Evolutionary conservation across 2,797 vertebrate genomes (phyloP).

Genomic region (Gymnopithys bicolor): DNA sequence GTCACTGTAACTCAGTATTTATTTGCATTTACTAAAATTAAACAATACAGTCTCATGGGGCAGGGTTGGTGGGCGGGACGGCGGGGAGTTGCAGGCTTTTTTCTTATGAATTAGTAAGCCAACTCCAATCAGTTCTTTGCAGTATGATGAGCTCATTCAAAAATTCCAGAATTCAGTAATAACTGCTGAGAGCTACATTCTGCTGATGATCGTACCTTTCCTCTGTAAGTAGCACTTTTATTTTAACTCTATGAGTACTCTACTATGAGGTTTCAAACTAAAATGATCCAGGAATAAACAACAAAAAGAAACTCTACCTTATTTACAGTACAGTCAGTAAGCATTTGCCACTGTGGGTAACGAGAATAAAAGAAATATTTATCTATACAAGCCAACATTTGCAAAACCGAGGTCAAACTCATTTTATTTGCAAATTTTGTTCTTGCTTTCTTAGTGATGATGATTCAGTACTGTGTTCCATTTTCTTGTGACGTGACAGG

Average conservation of each 20-base stretch:
- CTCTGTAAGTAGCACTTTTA: neutral
- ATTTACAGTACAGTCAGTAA: neutral
- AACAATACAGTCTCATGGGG: neutral
- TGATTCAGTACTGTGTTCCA: neutral
- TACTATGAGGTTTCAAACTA: neutral
- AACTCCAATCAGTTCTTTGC: neutral
- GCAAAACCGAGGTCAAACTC: neutral
- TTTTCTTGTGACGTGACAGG: neutral
- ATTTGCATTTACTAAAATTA: neutral
- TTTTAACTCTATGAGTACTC: neutral
- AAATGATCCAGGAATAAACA: neutral
- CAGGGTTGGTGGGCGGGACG: too few species aligned
- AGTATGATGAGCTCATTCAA: neutral
- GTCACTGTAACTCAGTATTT: neutral
- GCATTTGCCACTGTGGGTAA: neutral
- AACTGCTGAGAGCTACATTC: neutral
- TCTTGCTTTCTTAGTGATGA: neutral
- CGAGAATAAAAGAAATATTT: neutral
- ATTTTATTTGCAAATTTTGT: conserved; percentile 12
- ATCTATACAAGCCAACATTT: neutral
- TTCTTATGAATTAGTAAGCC: neutral
- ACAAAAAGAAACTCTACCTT: neutral
- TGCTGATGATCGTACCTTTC: neutral
- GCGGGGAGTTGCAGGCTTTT: neutral
- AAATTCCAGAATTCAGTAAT: neutral